These are phyloP conservation scores for Genyomyrus donnyi DNA, from an alignment of 2,113 vertebrate species.

Conservation along the genomic window DNA sequence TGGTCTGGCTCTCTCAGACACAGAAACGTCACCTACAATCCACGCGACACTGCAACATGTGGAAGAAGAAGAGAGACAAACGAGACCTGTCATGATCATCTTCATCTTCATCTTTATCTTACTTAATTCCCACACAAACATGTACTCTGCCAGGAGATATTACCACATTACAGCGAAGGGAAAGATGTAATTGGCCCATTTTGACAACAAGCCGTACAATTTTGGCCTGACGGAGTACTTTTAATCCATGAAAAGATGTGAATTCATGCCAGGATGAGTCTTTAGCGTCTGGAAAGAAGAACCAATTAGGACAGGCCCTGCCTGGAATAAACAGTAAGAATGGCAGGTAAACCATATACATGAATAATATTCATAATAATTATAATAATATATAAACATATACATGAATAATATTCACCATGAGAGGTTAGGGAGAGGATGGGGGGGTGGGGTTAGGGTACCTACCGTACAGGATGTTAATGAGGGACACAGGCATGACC, in stretches of 20 bases:
- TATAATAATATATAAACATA: no score
- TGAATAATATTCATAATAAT: neutral
- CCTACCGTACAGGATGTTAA: conserved; percentile 94
- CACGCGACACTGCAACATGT: neutral
- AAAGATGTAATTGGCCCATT: neutral
- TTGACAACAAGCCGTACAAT: neutral
- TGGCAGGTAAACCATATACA: neutral
- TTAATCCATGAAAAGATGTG: neutral
- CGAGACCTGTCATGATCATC: neutral
- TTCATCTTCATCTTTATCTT: neutral
- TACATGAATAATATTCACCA: neutral
- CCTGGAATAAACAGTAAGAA: neutral
- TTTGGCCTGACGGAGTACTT: neutral
- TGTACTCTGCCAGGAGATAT: neutral
- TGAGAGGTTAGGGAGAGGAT: neutral
- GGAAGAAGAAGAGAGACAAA: neutral
- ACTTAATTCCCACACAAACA: neutral
- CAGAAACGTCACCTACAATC: neutral
- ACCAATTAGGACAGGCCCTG: neutral
- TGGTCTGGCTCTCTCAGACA: neutral
- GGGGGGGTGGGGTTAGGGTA: conserved; percentile 21
- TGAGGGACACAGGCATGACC: conserved; percentile 94
- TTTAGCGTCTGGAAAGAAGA: neutral
- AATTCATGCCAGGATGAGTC: neutral
- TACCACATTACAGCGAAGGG: neutral